These are phyloP conservation scores for Chouioia cunea DNA, from an alignment of 2,888 invertebrate species.

Conservation along the genomic window DNA sequence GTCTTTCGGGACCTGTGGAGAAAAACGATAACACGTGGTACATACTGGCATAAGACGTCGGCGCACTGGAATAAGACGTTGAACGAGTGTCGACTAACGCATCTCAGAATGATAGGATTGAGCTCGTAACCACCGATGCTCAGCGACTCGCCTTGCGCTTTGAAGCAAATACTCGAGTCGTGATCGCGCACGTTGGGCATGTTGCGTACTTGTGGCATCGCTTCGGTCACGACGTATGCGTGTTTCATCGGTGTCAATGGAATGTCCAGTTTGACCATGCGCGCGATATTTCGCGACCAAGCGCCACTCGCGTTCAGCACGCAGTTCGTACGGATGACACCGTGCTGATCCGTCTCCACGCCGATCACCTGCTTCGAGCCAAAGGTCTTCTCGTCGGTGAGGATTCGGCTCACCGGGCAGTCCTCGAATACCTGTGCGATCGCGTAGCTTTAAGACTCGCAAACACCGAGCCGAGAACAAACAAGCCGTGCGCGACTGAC, in stretches of 20 bases:
- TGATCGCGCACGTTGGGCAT: constrained; percentile 89
- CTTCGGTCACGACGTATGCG: constrained; percentile 87
- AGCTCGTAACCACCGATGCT: constrained; percentile 89
- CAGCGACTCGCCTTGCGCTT: constrained; percentile 86
- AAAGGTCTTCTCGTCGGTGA: constrained; percentile 75
- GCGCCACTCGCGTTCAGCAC: constrained; percentile 86
- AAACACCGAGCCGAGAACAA: too few relatives aligned
- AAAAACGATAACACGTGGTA: background rate
- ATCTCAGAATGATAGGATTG: constrained; percentile 85
- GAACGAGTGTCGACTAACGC: constrained; percentile 70
- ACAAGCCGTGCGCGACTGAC: constrained; percentile 66
- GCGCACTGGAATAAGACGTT: too few relatives aligned
- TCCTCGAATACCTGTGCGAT: constrained; percentile 85
- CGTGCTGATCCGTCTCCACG: constrained; percentile 81
- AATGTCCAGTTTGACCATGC: constrained; percentile 77
- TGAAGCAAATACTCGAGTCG: constrained; percentile 85
- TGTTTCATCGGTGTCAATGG: constrained; percentile 90
- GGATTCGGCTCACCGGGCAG: constrained; percentile 80
- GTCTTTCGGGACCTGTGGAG: constrained; percentile 77
- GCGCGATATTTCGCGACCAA: constrained; percentile 84
- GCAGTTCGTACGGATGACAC: constrained; percentile 81
- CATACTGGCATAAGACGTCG: too few relatives aligned
- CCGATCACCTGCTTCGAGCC: constrained; percentile 80
- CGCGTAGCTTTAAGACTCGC: too few relatives aligned
- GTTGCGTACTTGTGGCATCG: constrained; percentile 81